These are phyloP conservation scores for Pilophorus perplexus DNA, from an alignment of 2,888 invertebrate genomes.

Conservation along the genomic window DNA sequence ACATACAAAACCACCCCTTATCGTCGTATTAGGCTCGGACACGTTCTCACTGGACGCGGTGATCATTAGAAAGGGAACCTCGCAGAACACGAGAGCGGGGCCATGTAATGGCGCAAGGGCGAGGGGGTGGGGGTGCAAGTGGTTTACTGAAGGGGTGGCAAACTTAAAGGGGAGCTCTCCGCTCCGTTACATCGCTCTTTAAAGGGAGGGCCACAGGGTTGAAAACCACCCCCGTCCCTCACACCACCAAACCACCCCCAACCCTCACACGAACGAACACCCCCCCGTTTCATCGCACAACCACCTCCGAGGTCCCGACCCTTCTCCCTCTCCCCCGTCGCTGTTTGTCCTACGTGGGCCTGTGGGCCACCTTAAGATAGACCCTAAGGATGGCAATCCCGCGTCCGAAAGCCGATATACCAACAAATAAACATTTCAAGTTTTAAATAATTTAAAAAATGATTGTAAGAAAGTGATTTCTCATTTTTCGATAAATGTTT, in stretches of 20 bases:
- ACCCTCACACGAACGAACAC: neutral
- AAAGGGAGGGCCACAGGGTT: slow-evolving; percentile 1
- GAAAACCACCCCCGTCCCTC: slow-evolving; percentile 1
- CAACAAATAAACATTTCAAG: too few species aligned
- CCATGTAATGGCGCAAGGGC: neutral
- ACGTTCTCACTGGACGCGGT: slow-evolving; percentile 24
- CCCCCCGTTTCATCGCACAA: too few species aligned
- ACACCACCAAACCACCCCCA: neutral
- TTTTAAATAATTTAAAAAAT: too few species aligned
- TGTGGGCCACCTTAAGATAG: too few species aligned
- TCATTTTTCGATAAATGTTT: too few species aligned
- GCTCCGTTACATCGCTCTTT: slow-evolving; percentile 7
- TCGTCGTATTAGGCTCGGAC: slow-evolving; percentile 18
- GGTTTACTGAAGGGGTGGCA: slow-evolving; percentile 18
- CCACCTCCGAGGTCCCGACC: neutral
- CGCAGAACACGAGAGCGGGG: neutral
- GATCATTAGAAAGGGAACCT: slow-evolving; percentile 18
- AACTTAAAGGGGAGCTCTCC: slow-evolving; percentile 9
- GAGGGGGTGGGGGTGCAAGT: neutral
- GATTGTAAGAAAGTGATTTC: too few species aligned
- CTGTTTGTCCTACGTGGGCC: too few species aligned
- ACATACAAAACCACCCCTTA: too few species aligned
- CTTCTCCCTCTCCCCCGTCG: neutral
- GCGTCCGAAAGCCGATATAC: too few species aligned
- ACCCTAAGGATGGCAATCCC: too few species aligned